A percentile compares a stretch with the other conserved stretches of the same genome.
phyloP scores from a whole-genome alignment of 2,113 vertebrate species.

The Megatriorchis doriae region DNA sequence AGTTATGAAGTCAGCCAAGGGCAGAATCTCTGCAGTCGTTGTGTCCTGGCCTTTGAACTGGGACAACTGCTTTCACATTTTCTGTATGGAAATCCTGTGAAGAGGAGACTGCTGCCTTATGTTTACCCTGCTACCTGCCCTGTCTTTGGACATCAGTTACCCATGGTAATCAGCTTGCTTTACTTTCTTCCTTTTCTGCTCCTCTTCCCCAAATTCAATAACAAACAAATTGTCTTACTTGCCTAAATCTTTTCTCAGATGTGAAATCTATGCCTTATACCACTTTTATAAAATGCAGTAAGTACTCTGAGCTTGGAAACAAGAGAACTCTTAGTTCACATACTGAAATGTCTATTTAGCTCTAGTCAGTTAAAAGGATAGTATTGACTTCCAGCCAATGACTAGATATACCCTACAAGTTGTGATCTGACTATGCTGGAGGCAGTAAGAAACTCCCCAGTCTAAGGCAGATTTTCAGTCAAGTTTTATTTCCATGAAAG shows the following conservation, averaged over 20 bases:
- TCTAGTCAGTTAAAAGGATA: background rate
- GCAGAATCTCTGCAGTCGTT: background rate
- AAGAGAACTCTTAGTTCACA: background rate
- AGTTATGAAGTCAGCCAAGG: background rate
- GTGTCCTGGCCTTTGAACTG: background rate
- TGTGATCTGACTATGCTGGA: background rate
- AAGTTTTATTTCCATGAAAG: background rate
- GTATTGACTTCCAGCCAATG: background rate
- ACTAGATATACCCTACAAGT: background rate
- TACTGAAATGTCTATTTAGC: background rate
- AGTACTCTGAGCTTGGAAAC: background rate
- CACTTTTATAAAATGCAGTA: background rate
- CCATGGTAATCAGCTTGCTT: background rate
- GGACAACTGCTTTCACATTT: background rate
- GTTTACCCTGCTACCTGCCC: background rate
- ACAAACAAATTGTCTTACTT: background rate
- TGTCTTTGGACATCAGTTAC: background rate
- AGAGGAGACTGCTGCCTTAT: background rate
- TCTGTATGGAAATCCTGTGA: background rate
- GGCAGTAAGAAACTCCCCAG: background rate
- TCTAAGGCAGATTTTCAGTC: background rate
- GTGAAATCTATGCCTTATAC: background rate
- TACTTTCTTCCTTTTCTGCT: background rate
- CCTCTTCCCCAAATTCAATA: background rate
- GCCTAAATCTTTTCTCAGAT: background rate